A percentile compares a stretch with the other conserved stretches of the same genome.
phyloP scores from a whole-genome alignment of 2,888 invertebrate species.

The Papilio gigon region DNA sequence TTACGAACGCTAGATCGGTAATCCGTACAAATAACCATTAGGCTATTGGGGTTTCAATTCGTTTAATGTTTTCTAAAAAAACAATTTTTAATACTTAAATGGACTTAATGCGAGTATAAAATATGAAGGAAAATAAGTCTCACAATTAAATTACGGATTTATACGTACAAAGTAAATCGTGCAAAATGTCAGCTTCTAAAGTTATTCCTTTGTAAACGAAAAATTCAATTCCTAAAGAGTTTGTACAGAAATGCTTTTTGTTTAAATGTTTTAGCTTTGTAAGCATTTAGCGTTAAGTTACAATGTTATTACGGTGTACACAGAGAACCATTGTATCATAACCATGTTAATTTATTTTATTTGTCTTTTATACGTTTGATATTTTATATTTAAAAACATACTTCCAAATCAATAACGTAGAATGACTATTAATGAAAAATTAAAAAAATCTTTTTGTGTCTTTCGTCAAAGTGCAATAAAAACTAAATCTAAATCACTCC shows the following conservation, averaged over 20 bases:
- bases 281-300: neutral
- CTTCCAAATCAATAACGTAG: too few species aligned
- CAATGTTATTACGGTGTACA: neutral
- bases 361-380: neutral
- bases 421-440: too few species aligned
- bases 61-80: too few species aligned
- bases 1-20: too few species aligned
- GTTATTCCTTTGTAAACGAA: conserved; percentile 22
- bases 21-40: too few species aligned
- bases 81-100: too few species aligned
- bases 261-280: conserved; percentile 4
- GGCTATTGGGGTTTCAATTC: too few species aligned
- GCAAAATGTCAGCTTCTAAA: neutral
- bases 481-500: too few species aligned
- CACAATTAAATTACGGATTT: neutral
- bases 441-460: too few species aligned
- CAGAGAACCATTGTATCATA: neutral
- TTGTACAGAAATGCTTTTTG: conserved; percentile 18
- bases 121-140: conserved; percentile 6
- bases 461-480: too few species aligned
- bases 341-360: neutral
- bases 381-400: neutral
- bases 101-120: neutral
- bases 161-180: neutral
- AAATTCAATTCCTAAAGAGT: conserved; percentile 10